Evolutionary conservation across 2,888 invertebrate genomes (phyloP).

Genomic region (Habroteleia sp.): DNA sequence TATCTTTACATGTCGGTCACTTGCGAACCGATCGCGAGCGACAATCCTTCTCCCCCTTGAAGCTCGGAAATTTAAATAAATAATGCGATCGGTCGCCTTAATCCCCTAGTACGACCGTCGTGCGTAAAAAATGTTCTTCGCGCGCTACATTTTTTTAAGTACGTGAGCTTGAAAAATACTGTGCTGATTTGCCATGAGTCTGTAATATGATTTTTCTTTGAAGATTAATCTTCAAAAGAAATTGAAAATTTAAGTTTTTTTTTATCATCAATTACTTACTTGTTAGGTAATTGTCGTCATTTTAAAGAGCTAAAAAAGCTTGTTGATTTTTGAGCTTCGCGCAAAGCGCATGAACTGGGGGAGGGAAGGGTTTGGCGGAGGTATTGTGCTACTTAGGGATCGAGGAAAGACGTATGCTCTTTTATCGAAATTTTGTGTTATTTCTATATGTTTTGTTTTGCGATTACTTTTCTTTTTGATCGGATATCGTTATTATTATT

Average conservation of each 20-base stretch:
- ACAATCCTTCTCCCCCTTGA: constrained; percentile 29
- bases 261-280: constrained; percentile 10
- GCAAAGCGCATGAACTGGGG: constrained; percentile 33
- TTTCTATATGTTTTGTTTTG: constrained; percentile 59
- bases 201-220: constrained; percentile 24
- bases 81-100: constrained; percentile 18
- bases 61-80: constrained; percentile 26
- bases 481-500: constrained; percentile 44
- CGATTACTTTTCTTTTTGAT: constrained; percentile 38
- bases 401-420: constrained; percentile 71
- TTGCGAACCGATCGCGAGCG: constrained; percentile 22
- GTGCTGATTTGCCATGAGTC: constrained; percentile 58
- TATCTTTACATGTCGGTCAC: constrained; percentile 28
- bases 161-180: constrained; percentile 66
- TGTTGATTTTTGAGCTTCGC: constrained; percentile 64
- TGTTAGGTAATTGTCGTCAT: constrained; percentile 22
- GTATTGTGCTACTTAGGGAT: constrained; percentile 73
- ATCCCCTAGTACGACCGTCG: constrained; percentile 20
- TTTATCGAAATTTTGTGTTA: constrained; percentile 69
- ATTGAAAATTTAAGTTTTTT: constrained; percentile 16
- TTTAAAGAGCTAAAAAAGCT: constrained; percentile 54
- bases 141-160: constrained; percentile 60
- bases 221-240: constrained; percentile 21
- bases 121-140: constrained; percentile 54
- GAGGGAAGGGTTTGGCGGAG: constrained; percentile 33